Evolutionary conservation across 2,113 vertebrate species (phyloP), one percentile per base, ranked within the genome.

Genomic region (Sialia sialis): DNA sequence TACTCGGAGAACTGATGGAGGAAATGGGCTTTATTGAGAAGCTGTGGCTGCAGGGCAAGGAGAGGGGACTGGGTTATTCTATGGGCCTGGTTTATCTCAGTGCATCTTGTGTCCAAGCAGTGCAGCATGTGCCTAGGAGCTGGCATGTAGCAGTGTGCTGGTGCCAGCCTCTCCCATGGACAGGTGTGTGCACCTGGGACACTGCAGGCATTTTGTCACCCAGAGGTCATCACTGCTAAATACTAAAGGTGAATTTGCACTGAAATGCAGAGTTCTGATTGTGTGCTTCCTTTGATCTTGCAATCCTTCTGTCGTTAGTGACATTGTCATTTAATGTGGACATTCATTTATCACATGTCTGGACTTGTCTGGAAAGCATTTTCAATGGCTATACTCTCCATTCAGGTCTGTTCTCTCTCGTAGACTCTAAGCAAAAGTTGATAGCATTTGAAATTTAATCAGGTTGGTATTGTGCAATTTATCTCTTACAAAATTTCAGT

Each of bases 381-480:
- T 96, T 82, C 7, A 6, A 36, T 39, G 84, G 87, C 84, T 95
- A 81, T 66, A 56, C 87, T 95, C 81, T 95, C 84, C 49, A 89
- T 94, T 94, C 95, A 95, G 81, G 52, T 89, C 84, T 94, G 77
- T 34, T 95, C 62, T 52, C 62, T 81, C 41, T 91, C 7, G 0
- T 79, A 92, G 91, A 60, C 62, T 87, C 74, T 92, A 66, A 89
- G 93, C 48, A 94, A 87, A 96, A 96, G 73, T 97, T 97, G 96
- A 95, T 95, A 87, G 91, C 95, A 95, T 95, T 96, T 95, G 94
- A 95, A 95, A 96, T 97, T 96, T 97, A 95, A 96, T 97, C 94
- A 97, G 74, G 89, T 97, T 89, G 89, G 84, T 51, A 95, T 95
- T 96, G 96, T 97, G 93, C 91, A 84, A 95, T 94, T 97, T 97